Conservation (phyloP, 2,888 invertebrate species). For the Azorinus chamasolen region DNA sequence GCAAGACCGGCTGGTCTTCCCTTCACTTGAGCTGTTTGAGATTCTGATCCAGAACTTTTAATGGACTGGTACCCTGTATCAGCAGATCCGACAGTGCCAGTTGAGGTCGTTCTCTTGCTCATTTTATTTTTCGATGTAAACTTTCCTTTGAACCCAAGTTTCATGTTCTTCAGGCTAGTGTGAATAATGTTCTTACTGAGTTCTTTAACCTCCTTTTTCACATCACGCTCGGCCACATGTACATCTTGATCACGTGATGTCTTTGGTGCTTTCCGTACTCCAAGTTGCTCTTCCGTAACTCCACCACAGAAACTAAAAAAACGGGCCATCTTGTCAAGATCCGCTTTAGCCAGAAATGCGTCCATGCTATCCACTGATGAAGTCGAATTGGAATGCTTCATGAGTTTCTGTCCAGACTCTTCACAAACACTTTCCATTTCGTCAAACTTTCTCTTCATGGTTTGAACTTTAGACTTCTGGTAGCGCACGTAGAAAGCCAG, state of each 20-base stretch:
- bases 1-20: background rate
- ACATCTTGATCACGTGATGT: slow-evolving; percentile 1
- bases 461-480: slow-evolving; percentile 41
- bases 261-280: background rate
- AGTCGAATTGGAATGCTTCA: slow-evolving; percentile 26
- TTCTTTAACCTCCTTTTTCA: background rate
- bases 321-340: slow-evolving; percentile 39
- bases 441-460: slow-evolving; percentile 8
- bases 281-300: slow-evolving; percentile 17
- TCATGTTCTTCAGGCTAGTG: slow-evolving; percentile 27
- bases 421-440: slow-evolving; percentile 9
- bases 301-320: slow-evolving; percentile 43
- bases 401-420: slow-evolving; percentile 5
- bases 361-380: slow-evolving; percentile 47
- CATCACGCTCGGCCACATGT: background rate
- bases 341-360: slow-evolving; percentile 42
- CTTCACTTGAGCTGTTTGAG: slow-evolving; percentile 2
- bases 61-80: slow-evolving; percentile 27
- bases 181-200: background rate
- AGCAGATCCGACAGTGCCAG: slow-evolving; percentile 36
- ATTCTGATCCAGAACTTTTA: no score
- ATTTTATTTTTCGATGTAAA: slow-evolving; percentile 14
- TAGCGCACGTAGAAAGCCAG: slow-evolving; percentile 42
- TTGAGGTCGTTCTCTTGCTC: slow-evolving; percentile 23
- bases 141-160: slow-evolving; percentile 39